Evolutionary conservation across 2,888 invertebrate genomes (phyloP), one percentile per base, ranked within the genome.

Genomic region (Orchesella flavescens): DNA sequence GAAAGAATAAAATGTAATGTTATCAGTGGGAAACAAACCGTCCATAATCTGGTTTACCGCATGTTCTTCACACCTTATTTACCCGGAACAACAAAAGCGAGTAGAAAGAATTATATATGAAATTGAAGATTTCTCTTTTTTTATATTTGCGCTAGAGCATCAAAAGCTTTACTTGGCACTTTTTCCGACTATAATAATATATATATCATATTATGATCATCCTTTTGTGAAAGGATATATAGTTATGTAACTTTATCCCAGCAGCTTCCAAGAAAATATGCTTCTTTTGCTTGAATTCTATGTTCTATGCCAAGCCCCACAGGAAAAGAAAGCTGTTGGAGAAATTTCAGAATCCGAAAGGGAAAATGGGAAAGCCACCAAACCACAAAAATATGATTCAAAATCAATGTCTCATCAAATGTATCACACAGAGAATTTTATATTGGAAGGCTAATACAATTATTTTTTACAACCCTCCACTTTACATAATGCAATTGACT

Each of bases 11-110:
- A 75, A 78, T 84, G 86, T 84, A 84, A 85, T 86, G 76, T 78
- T 87, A 86, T 86, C 86, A 84, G 85, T 81, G 84, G 69, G 87
- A 87, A 87, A 85, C 85, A 87, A 87, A 85, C 86, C 87, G 85
- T 76, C 75, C 55, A 72, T 87, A 86, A 87, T 87, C 87, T 84
- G 78, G 74, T 86, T 86, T 86, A 81, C 85, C 82, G 78, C 73
- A 72, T 82, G 82, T 84, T 86, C 83, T 86, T 87, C 87, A 87
- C 87, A 87, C 87, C 86, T 87, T 87, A 87, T 86, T 87, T 86
- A 86, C 85, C 59, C 80, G 21, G 87, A 85, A 86, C 81, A 86
- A 85, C 55, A 76, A n/a, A 69, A 21, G n/a, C 23, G 13, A 49
- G 53, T 65, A 34, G 53, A 82, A 4, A 24, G 49, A 23, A 19